Evolutionary conservation across 2,888 invertebrate species (phyloP).

Genomic region (Bombylius major): DNA sequence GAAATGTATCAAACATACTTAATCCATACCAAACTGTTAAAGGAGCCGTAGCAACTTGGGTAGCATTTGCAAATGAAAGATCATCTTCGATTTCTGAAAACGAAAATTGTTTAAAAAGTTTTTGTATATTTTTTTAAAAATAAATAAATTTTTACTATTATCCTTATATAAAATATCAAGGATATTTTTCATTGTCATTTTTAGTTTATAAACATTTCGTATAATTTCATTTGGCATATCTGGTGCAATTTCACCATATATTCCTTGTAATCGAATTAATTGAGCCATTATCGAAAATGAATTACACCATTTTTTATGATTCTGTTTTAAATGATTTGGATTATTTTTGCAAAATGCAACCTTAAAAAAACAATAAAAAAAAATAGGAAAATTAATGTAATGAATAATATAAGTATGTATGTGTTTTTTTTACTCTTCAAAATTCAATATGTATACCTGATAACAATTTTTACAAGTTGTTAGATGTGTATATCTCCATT

Average conservation of each 20-base stretch:
- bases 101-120: background rate
- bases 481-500: constrained; percentile 40
- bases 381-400: background rate
- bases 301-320: constrained; percentile 49
- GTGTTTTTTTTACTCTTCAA: too few relatives aligned
- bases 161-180: constrained; percentile 5
- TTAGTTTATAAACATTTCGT: constrained; percentile 21
- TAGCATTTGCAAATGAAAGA: constrained; percentile 48
- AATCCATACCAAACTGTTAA: constrained; percentile 48
- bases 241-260: constrained; percentile 45
- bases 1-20: constrained; percentile 30
- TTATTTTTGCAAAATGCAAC: constrained; percentile 43
- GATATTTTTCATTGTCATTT: constrained; percentile 25
- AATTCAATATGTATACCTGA: constrained; percentile 35
- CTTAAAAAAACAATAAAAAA: constrained; percentile 32
- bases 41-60: constrained; percentile 52
- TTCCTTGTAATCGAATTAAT: constrained; percentile 46
- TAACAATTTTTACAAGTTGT: constrained; percentile 45
- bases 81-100: constrained; percentile 27
- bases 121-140: background rate
- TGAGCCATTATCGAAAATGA: constrained; percentile 48
- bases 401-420: too few relatives aligned
- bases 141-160: background rate
- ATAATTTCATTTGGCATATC: constrained; percentile 42
- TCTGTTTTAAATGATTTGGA: constrained; percentile 39